Base-by-base conservation (phyloP, 2,888 invertebrate genomes). In the Pardosa pseudoannulata region DNA sequence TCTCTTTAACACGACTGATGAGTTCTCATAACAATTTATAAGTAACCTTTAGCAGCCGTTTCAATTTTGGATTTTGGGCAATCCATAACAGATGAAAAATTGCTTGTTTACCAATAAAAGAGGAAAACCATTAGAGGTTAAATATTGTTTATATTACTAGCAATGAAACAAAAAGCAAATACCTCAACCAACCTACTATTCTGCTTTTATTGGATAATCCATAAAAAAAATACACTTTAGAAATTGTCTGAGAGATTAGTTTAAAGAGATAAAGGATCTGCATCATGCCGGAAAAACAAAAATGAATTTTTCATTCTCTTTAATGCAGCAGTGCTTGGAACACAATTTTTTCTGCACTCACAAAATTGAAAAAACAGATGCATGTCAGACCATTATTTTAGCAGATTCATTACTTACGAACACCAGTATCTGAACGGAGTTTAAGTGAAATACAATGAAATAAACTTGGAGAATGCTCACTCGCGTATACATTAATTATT, bases 401-500 rank as follows among this genome's bases (percentile, higher is more conserved):
- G 56, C 56, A 23, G 56, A 56, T 56, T 56, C 56, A 23, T 56
- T 56, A 56, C 56, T 56, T 23, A 56, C 19, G 16, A 23, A 56
- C 56, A 56, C 5, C 9, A 56, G 6, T 36, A 36, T 36, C 36
- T 36, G 36, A 7, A 9, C 56, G 5, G 19, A 23, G 56, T 23
- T 6, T 23, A 56, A 56, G 23, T 56, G 56, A 56, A 56, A 56
- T 56, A 23, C 56, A 56, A 23, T 56, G 23, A 3, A 23, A 56
- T 56, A 6, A 23, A 56, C 23, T 56, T 23, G 1, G 41, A n/a
- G 31, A 64, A 71, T 68, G 68, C 41, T 46, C 71, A 71, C 39
- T 71, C 28, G 56, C 5, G n/a, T 28, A 41, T 39, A 2, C 27
- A 78, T 79, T 71, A 79, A 71, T 79, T 71, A 79, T 71, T 64